Conservation (phyloP, 2,888 invertebrate species). For the Campopleginae sp. region DNA sequence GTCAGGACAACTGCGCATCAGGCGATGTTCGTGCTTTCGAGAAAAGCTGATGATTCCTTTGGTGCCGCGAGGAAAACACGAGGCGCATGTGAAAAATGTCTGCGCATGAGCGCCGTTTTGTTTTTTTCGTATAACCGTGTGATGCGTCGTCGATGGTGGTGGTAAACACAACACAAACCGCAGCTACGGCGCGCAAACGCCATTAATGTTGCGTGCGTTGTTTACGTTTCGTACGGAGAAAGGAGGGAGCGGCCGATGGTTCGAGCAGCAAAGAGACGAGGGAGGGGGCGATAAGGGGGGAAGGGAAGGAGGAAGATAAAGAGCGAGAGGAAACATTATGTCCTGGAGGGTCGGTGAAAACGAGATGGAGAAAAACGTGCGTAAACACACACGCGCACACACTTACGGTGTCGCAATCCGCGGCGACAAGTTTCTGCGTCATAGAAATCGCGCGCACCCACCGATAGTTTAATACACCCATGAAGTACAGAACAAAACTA, state of each 20-base stretch:
- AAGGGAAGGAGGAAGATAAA: constrained; percentile 6
- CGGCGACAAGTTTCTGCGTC: constrained; percentile 58
- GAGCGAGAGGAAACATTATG: constrained; percentile 15
- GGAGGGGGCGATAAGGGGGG: constrained; percentile 10
- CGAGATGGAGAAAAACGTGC: constrained; percentile 45
- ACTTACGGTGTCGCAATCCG: constrained; percentile 62
- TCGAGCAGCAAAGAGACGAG: not conserved
- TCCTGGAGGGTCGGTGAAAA: constrained; percentile 37
- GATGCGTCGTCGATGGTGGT: not conserved
- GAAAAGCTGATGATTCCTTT: constrained; percentile 23
- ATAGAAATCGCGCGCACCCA: constrained; percentile 41
- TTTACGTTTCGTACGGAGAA: constrained; percentile 64
- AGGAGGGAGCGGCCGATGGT: constrained; percentile 36
- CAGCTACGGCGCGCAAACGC: constrained; percentile 44
- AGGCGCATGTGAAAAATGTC: constrained; percentile 35
- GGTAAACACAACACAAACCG: constrained; percentile 8
- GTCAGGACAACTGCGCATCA: not conserved
- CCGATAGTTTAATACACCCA: constrained; percentile 32
- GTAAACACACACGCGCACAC: not conserved
- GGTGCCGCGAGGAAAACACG: constrained; percentile 26
- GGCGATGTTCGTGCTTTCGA: constrained; percentile 10
- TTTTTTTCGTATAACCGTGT: constrained; percentile 6
- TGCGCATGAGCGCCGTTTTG: constrained; percentile 35
- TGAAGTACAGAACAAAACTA: constrained; percentile 28
- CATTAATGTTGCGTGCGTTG: constrained; percentile 57